Evolutionary conservation across 2,797 vertebrate genomes (phyloP).

Genomic region (Chloroceryle amazona): DNA sequence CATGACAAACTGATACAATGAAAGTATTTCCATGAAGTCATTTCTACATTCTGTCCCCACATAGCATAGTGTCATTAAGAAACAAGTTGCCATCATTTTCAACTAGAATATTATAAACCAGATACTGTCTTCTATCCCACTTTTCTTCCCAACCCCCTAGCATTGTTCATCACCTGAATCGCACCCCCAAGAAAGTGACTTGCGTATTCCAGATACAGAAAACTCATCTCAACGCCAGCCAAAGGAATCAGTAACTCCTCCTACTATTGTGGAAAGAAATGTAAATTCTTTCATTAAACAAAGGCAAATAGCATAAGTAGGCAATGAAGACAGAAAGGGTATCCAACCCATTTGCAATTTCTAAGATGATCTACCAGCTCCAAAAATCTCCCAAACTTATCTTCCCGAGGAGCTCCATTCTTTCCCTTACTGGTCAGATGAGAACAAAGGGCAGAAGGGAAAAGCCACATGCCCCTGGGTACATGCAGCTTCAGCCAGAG

Average conservation of each 20-base stretch:
- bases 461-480: neutral
- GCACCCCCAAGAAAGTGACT: neutral
- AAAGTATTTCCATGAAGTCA: neutral
- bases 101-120: neutral
- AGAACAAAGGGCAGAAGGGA: neutral
- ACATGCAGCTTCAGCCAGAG: neutral
- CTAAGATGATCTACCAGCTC: neutral
- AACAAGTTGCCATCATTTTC: neutral
- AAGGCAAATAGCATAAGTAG: fast-evolving
- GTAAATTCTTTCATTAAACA: neutral
- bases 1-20: neutral
- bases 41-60: neutral
- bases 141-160: neutral
- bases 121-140: neutral
- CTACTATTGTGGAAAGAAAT: neutral
- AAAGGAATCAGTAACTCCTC: neutral
- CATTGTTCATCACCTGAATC: neutral
- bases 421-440: neutral
- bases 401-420: neutral
- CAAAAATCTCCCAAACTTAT: neutral
- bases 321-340: neutral
- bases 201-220: neutral
- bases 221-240: neutral
- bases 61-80: neutral
- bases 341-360: neutral